Percentiles rank a stretch among this genome's conserved stretches.
phyloP scores from a whole-genome alignment of 2,113 vertebrate species.

The Mustelus asterias region DNA sequence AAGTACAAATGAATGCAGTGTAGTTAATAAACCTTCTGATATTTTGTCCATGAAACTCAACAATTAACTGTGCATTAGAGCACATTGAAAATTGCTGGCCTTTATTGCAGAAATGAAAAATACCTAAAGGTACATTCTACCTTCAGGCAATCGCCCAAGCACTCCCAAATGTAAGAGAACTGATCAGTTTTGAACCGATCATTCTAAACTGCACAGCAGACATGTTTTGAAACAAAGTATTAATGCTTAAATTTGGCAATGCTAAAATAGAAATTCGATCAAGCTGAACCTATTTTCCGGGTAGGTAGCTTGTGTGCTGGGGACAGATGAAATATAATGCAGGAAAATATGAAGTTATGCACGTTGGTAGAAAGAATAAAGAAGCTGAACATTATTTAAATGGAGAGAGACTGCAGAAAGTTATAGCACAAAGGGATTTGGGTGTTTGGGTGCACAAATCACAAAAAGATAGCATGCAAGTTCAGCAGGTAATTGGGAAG shows the following conservation, averaged over 20 bases:
- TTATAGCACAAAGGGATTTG: no score
- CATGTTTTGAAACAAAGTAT: background rate
- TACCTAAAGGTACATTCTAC: background rate
- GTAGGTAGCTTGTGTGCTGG: background rate
- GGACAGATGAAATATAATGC: no score
- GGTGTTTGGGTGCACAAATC: no score
- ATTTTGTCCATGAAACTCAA: background rate
- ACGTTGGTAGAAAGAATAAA: no score
- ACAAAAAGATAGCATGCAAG: no score
- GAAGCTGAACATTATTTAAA: no score
- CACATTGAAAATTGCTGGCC: background rate
- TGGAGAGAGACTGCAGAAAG: no score
- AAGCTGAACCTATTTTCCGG: background rate
- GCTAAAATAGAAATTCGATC: background rate
- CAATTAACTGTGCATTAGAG: background rate
- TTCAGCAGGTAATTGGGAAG: no score
- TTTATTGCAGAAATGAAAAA: background rate
- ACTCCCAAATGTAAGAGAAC: background rate
- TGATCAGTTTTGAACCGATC: background rate
- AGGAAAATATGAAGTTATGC: no score
- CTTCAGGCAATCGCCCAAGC: background rate
- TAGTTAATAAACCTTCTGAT: no score
- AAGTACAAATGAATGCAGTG: background rate
- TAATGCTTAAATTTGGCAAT: background rate
- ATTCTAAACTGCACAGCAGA: background rate